phyloP scores from a whole-genome alignment of 2,888 invertebrate species.

The Oscheius onirici region DNA sequence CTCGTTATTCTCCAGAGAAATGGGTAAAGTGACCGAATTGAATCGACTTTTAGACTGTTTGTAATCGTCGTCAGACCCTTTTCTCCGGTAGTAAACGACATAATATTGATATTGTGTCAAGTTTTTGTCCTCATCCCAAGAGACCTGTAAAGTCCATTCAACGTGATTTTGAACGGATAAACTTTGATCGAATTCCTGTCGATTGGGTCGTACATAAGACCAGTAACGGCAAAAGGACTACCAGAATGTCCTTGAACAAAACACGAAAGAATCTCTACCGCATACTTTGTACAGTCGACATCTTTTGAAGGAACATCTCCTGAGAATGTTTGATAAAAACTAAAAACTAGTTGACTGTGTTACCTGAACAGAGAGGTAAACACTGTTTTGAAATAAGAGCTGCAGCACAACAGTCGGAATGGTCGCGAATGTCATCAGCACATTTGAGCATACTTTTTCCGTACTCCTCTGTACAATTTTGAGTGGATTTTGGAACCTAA shows the following conservation, averaged over 20 bases:
- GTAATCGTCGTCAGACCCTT: constrained; percentile 37
- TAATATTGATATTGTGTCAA: constrained; percentile 46
- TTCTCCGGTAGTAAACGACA: constrained; percentile 48
- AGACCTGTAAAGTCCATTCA: constrained; percentile 19
- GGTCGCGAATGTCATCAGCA: constrained; percentile 51
- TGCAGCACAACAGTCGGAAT: constrained; percentile 53
- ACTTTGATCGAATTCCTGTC: constrained; percentile 33
- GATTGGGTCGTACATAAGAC: constrained; percentile 29
- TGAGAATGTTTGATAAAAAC: neutral
- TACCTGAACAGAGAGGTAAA: constrained; percentile 54
- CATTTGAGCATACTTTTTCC: constrained; percentile 48
- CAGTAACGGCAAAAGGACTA: constrained; percentile 37
- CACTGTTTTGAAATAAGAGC: constrained; percentile 43
- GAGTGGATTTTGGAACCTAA: neutral
- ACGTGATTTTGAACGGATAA: too few relatives aligned
- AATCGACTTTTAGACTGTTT: constrained; percentile 37
- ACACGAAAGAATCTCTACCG: constrained; percentile 48
- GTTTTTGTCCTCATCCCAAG: constrained; percentile 48
- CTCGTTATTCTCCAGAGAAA: neutral
- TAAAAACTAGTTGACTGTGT: neutral
- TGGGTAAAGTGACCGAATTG: constrained; percentile 31
- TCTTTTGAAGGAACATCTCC: constrained; percentile 7
- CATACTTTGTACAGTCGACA: constrained; percentile 39
- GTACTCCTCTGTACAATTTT: constrained; percentile 39
- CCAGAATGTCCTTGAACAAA: constrained; percentile 44